Conservation (phyloP, 2,797 vertebrate genomes). For the Rhabdomys pumilio region DNA sequence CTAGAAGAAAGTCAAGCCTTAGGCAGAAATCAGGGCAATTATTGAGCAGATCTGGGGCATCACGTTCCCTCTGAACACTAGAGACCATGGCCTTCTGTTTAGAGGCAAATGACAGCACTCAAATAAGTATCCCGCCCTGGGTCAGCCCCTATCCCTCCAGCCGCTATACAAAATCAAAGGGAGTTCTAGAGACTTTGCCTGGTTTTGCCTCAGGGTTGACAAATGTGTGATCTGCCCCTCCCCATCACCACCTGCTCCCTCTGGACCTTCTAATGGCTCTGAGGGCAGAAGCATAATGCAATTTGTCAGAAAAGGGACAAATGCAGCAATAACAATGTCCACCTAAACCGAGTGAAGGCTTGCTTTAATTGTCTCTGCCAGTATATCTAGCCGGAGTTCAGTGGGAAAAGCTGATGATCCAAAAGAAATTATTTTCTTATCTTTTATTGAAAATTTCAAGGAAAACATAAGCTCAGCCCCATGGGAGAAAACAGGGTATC, state of each 20-base stretch:
- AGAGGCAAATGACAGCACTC: constrained; percentile 69
- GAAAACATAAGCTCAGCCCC: constrained; percentile 87
- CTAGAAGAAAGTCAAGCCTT: constrained; percentile 76
- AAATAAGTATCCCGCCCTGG: background rate
- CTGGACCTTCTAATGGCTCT: constrained; percentile 82
- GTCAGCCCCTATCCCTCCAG: background rate
- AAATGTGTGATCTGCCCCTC: constrained; percentile 80
- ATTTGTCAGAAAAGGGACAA: constrained; percentile 90
- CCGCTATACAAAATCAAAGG: constrained; percentile 77
- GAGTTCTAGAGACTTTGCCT: constrained; percentile 37
- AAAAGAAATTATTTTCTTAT: constrained; percentile 87
- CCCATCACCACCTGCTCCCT: constrained; percentile 81
- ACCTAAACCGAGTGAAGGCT: constrained; percentile 73
- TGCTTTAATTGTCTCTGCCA: constrained; percentile 86
- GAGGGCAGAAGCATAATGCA: constrained; percentile 84
- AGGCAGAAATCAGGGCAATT: constrained; percentile 78
- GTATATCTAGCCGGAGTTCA: constrained; percentile 75
- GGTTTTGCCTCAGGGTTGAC: constrained; percentile 77
- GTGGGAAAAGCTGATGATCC: constrained; percentile 68
- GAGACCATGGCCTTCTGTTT: constrained; percentile 78
- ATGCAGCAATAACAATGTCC: constrained; percentile 88
- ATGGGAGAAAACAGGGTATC: constrained; percentile 79
- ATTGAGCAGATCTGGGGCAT: constrained; percentile 80
- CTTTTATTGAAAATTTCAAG: constrained; percentile 89
- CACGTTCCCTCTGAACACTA: constrained; percentile 73